These are phyloP conservation scores for Poeciliopsis retropinna DNA, from an alignment of 2,113 vertebrate species.

Conservation along the genomic window DNA sequence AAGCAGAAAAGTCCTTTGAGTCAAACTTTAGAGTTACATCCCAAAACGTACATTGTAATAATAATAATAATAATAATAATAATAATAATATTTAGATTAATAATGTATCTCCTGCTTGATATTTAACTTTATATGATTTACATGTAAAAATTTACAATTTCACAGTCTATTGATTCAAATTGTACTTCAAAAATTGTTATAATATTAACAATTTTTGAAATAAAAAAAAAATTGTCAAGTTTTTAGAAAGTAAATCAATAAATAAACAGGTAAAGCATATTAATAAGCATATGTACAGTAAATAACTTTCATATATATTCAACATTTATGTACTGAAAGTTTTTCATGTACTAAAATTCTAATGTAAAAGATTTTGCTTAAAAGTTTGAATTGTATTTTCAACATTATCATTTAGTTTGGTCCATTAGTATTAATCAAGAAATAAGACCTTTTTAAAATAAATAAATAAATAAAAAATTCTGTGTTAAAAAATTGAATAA, in stretches of 20 bases:
- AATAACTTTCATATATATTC: no score
- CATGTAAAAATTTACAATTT: no score
- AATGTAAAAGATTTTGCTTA: not conserved
- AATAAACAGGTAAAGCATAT: no score
- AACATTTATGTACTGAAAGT: no score
- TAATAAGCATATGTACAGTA: no score
- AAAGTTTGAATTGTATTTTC: not conserved
- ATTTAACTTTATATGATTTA: not conserved
- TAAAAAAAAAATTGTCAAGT: no score
- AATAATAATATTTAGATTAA: not conserved
- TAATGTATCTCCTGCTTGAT: not conserved
- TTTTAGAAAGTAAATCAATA: no score
- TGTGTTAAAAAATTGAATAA: not conserved
- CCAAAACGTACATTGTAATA: not conserved
- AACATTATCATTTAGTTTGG: not conserved
- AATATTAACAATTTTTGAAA: no score
- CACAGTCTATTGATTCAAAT: no score
- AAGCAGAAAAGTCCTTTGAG: no score
- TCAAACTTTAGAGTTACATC: not conserved
- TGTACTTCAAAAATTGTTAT: no score
- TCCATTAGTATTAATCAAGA: not conserved
- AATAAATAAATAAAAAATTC: not conserved
- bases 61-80: not conserved
- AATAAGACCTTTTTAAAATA: not conserved
- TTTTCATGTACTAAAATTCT: no score